A percentile compares a stretch with the other conserved stretches of the same genome.
phyloP scores from a whole-genome alignment of 2,113 vertebrate species.

The Leptosomus discolor region DNA sequence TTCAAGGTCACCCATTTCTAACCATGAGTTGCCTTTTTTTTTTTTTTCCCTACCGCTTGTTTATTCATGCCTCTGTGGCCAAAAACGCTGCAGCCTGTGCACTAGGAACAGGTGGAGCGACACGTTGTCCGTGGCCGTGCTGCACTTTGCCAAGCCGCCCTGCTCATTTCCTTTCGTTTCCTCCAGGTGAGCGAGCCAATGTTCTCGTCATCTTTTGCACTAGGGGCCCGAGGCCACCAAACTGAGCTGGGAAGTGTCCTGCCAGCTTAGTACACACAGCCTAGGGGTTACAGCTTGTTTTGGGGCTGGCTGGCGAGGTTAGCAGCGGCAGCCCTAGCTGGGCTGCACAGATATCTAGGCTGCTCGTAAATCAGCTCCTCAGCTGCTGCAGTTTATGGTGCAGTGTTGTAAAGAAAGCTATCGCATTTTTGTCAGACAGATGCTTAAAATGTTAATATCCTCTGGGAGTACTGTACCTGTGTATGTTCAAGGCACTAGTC shows the following conservation, averaged over 20 bases:
- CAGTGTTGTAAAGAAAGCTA: neutral
- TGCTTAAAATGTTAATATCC: neutral
- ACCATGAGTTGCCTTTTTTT: neutral
- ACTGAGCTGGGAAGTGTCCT: neutral
- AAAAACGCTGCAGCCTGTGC: fast-evolving
- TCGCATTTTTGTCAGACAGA: neutral
- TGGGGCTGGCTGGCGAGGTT: neutral
- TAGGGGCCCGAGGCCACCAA: neutral
- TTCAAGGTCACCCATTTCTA: neutral
- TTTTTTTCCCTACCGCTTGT: neutral
- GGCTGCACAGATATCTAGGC: neutral
- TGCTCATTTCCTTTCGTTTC: neutral
- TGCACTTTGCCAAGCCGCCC: neutral
- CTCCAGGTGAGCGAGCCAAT: neutral
- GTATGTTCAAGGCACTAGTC: neutral
- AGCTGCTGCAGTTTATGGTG: neutral
- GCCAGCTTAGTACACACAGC: neutral
- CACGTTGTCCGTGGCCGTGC: neutral
- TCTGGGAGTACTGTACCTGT: neutral
- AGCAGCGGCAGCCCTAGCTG: neutral
- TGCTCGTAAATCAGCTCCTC: neutral
- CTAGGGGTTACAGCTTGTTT: neutral
- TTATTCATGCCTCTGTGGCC: fast-evolving
- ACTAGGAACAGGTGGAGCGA: neutral
- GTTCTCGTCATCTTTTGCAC: fast-evolving